These are phyloP conservation scores for Spinibarbus caldwelli DNA, from an alignment of 2,797 vertebrate species.

Conservation along the genomic window DNA sequence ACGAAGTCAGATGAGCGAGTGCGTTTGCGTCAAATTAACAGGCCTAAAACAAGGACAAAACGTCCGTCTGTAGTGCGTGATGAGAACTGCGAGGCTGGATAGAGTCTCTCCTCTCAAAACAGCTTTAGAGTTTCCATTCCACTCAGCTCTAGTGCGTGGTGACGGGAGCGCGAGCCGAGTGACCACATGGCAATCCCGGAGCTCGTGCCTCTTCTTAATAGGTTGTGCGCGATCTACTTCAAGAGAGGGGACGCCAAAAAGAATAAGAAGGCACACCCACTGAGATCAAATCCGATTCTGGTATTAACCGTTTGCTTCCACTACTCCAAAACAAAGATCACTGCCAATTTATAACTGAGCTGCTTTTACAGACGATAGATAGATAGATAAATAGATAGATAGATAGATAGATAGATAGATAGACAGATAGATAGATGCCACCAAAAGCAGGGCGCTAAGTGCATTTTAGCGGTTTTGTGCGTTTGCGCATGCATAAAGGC, in stretches of 20 bases:
- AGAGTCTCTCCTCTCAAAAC: slow-evolving; percentile 62
- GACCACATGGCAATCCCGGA: slow-evolving; percentile 81
- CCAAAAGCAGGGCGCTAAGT: background rate
- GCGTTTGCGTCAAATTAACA: slow-evolving; percentile 24
- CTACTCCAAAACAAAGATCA: slow-evolving; percentile 56
- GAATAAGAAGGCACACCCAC: slow-evolving; percentile 85
- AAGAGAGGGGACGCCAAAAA: slow-evolving; percentile 78
- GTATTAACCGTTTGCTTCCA: slow-evolving; percentile 74
- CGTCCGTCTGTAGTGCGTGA: slow-evolving; percentile 24
- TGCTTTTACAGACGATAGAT: background rate
- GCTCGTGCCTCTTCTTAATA: slow-evolving; percentile 71
- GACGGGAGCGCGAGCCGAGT: slow-evolving; percentile 73
- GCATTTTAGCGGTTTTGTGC: background rate
- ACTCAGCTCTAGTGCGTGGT: slow-evolving; percentile 74
- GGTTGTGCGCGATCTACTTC: slow-evolving; percentile 66
- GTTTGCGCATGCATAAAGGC: background rate
- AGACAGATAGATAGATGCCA: background rate
- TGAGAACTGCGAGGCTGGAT: slow-evolving; percentile 19
- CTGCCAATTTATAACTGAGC: background rate
- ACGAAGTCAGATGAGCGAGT: slow-evolving; percentile 1
- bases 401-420: background rate
- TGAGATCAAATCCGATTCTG: slow-evolving; percentile 72
- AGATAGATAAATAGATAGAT: slow-evolving; percentile 24
- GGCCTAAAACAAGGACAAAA: slow-evolving; percentile 30
- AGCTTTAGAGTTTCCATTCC: slow-evolving; percentile 74